Evolutionary conservation across 2,113 vertebrate genomes (phyloP).

Genomic region (Pomatostomus ruficeps): DNA sequence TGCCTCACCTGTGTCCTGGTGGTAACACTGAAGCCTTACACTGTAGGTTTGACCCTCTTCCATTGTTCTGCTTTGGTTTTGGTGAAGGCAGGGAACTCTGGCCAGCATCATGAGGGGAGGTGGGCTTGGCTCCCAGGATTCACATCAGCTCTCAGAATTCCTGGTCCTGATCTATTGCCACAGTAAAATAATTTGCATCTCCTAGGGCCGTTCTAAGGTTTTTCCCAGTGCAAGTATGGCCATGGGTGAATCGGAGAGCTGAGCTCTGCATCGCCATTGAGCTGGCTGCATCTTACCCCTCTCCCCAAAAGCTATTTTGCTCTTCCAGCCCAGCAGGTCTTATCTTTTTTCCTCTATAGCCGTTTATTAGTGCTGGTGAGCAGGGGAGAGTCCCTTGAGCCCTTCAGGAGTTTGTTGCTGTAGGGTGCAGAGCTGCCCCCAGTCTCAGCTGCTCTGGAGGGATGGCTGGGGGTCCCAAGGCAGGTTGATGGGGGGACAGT

Average conservation of each 20-base stretch:
- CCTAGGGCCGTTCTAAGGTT: not conserved
- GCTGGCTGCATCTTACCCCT: not conserved
- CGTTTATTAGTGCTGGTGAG: not conserved
- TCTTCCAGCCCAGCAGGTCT: not conserved
- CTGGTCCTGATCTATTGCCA: not conserved
- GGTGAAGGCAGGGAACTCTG: not conserved
- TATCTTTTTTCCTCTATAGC: not conserved
- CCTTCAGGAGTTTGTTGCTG: not conserved
- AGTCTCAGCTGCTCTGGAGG: not conserved
- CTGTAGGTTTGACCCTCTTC: not conserved
- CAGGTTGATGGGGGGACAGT: not conserved
- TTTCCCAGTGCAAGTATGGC: not conserved
- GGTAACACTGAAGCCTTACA: not conserved
- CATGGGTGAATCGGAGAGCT: not conserved
- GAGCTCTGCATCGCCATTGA: not conserved
- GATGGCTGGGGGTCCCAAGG: not conserved
- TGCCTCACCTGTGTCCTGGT: not conserved
- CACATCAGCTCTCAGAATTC: rapidly evolving
- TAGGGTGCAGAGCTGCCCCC: not conserved
- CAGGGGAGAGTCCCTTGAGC: not conserved
- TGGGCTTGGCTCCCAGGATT: not conserved
- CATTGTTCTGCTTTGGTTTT: not conserved
- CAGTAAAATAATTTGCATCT: not conserved
- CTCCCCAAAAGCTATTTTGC: not conserved
- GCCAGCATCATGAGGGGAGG: not conserved